Conservation (phyloP, 2,797 vertebrate genomes). For the Garrulus glandarius region DNA sequence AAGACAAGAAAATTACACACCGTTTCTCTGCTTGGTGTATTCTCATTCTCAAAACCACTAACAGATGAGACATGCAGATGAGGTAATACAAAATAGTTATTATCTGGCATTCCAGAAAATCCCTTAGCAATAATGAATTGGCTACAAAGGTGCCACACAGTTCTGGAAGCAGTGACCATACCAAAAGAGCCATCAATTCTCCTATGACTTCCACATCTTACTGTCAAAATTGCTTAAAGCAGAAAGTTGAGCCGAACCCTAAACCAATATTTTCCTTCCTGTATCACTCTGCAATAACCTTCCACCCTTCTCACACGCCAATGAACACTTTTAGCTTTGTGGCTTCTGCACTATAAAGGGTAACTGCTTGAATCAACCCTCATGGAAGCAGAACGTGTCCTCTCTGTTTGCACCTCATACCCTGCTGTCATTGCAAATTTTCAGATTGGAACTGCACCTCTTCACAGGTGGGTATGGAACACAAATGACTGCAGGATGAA, state of each 20-base stretch:
- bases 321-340: background rate
- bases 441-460: background rate
- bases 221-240: background rate
- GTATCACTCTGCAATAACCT: background rate
- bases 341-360: background rate
- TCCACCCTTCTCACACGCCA: rapidly evolving
- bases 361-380: background rate
- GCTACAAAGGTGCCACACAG: background rate
- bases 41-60: background rate
- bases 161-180: background rate
- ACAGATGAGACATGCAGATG: background rate
- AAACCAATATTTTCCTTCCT: background rate
- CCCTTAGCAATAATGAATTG: background rate
- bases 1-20: background rate
- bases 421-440: background rate
- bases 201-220: background rate
- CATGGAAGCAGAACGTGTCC: background rate
- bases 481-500: background rate
- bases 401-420: background rate
- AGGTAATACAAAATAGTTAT: background rate
- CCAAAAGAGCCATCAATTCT: background rate
- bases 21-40: background rate
- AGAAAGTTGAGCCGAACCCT: background rate
- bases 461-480: background rate
- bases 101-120: background rate